These are phyloP conservation scores for Episyrphus balteatus DNA, from an alignment of 1,140 invertebrate genomes.

Conservation along the genomic window DNA sequence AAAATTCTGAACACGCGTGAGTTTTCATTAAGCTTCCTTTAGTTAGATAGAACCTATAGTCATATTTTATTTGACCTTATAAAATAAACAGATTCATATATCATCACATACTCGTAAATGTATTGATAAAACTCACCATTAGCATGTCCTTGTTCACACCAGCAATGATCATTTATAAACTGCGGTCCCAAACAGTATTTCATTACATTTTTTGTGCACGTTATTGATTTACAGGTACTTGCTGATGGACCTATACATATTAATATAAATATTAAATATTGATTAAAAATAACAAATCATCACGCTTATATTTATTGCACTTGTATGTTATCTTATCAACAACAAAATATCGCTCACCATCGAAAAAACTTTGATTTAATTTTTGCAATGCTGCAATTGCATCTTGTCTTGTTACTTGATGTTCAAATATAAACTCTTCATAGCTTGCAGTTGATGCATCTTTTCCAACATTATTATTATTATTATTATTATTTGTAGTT, in stretches of 20 bases:
- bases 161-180: constrained; percentile 53
- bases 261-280: not conserved
- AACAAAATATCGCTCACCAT: constrained; percentile 6
- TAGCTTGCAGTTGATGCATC: constrained; percentile 11
- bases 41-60: too few relatives aligned
- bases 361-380: constrained; percentile 16
- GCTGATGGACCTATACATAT: constrained; percentile 7
- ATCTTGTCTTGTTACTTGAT: constrained; percentile 25
- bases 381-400: constrained; percentile 21
- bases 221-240: constrained; percentile 18
- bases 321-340: not conserved
- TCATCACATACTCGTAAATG: too few relatives aligned
- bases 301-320: not conserved
- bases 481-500: constrained; percentile 18
- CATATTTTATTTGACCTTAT: too few relatives aligned
- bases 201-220: constrained; percentile 43
- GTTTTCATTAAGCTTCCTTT: too few relatives aligned
- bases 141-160: constrained; percentile 45
- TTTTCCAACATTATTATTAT: constrained; percentile 17
- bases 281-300: not conserved
- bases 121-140: constrained; percentile 20
- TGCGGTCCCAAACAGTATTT: constrained; percentile 45
- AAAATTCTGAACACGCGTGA: too few relatives aligned
- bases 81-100: too few relatives aligned
- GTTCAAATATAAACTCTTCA: constrained; percentile 29